phyloP scores from a whole-genome alignment of 2,888 invertebrate genomes.

The Hanleya hanleyi region DNA sequence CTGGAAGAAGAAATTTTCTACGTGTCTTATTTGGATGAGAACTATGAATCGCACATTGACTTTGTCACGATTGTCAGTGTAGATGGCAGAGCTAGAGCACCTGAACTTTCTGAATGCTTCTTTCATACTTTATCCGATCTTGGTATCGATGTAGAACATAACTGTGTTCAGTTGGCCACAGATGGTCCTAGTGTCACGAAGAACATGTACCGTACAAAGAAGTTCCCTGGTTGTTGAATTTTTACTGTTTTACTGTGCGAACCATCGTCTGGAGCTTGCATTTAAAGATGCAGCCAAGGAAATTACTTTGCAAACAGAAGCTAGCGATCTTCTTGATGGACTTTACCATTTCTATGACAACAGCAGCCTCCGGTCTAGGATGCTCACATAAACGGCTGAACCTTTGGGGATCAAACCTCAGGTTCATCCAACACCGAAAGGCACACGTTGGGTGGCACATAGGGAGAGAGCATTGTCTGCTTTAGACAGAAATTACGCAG shows the following conservation, averaged over 20 bases:
- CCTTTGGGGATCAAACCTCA: neutral
- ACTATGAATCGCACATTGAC: conserved; percentile 1
- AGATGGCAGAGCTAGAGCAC: neutral
- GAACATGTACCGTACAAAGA: neutral
- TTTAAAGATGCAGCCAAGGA: neutral
- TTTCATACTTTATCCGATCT: neutral
- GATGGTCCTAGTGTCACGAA: neutral
- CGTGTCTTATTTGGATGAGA: neutral
- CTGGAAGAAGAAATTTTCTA: neutral
- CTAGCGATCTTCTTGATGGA: no score
- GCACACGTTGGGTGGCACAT: conserved; percentile 3
- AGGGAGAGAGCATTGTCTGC: neutral
- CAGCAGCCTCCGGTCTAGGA: neutral
- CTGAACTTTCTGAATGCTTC: neutral
- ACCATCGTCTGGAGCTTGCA: neutral
- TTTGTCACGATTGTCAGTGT: neutral
- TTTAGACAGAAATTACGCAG: neutral
- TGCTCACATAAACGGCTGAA: neutral
- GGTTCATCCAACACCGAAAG: neutral
- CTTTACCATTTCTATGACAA: no score
- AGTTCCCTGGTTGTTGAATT: neutral
- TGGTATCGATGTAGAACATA: neutral
- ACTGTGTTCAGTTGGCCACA: neutral
- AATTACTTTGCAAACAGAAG: neutral
- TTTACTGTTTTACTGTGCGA: neutral